Evolutionary conservation across 2,113 vertebrate species (phyloP), one percentile per base, ranked within the genome.

Genomic region (Caretta caretta): DNA sequence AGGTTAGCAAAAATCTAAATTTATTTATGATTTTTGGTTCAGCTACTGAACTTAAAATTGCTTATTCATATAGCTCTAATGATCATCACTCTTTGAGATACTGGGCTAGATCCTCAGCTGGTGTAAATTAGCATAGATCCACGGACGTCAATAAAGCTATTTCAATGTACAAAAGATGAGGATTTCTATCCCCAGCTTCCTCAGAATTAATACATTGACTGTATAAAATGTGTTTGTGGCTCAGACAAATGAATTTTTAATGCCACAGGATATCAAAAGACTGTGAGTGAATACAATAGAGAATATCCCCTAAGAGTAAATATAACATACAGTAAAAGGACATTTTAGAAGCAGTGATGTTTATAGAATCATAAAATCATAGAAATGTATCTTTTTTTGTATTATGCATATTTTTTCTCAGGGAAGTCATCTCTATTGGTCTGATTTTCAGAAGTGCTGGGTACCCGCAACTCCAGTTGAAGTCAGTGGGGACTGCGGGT

Each of bases 201-300:
- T 42, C 38, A n/a, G 4, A 5, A 8, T 80, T 89, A 80, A 2
- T 59, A 35, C 35, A 9, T 4, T 83, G 6, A 83, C 1, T 59
- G 24, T 13, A 50, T 1, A 13, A 81, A 91, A 62, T 72, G 5
- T 85, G 42, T 2, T 72, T 78, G 46, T 1, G 2, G 2, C 27
- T 6, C 27, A 2, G 42, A 42, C 20, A 89, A 94, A 59, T 0
- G 0, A 16, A 17, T 86, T 89, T 90, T 78, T 50, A 16, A 29
- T 24, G 4, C 4, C 13, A 56, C 11, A 76, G 2, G 5, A 8
- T 76, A 75, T 38, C n/a, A 38, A 72, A 54, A 2, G 10, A 57
- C 1, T 1, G 17, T 50, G 1, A 29, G 50, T 6, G 35, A 49
- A 65, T 0, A 0, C 24, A 5, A 3, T 13, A n/a, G 3, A 86